A percentile compares a stretch with the other conserved stretches of the same genome.
These are phyloP conservation scores for Pseudomyrmex gracilis DNA, from an alignment of 1,140 invertebrate species.

Conservation along the genomic window DNA sequence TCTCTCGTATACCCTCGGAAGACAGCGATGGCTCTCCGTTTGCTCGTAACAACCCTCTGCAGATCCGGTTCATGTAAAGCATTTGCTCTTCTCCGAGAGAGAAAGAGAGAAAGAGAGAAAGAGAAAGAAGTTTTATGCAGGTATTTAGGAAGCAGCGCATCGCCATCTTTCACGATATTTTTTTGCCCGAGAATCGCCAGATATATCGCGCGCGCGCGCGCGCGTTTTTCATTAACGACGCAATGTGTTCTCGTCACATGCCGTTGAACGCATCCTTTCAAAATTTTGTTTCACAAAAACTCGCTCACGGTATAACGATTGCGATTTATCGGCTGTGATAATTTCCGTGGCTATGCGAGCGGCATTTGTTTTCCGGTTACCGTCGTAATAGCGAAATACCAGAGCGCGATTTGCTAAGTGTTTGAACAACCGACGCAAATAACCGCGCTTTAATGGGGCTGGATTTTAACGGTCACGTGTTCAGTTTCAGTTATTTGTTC, in stretches of 20 bases:
- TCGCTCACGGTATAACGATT: constrained; percentile 12
- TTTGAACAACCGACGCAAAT: constrained; percentile 9
- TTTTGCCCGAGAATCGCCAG: constrained; percentile 1
- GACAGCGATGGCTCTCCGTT: constrained; percentile 27
- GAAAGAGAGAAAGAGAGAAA: constrained; percentile 20
- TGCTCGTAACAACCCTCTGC: constrained; percentile 38
- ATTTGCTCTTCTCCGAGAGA: constrained; percentile 29
- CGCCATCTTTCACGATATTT: constrained; percentile 33
- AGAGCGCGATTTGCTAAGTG: neutral
- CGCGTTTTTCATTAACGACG: constrained; percentile 26
- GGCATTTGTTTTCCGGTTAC: constrained; percentile 14
- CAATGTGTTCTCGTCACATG: constrained; percentile 14
- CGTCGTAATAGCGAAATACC: constrained; percentile 29
- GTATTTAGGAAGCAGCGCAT: constrained; percentile 40
- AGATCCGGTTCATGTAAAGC: constrained; percentile 39
- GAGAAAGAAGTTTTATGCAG: constrained; percentile 39
- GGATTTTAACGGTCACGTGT: constrained; percentile 4
- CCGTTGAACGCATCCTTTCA: constrained; percentile 12
- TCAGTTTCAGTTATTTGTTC: constrained; percentile 15
- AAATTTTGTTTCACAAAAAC: constrained; percentile 18
- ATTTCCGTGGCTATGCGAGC: neutral
- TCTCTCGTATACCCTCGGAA: constrained; percentile 15
- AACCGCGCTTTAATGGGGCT: constrained; percentile 7
- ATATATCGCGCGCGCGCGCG: neutral
- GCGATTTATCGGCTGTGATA: constrained; percentile 35